Base-by-base conservation (phyloP, 2,888 invertebrate genomes). In the Nomada ferruginata region DNA sequence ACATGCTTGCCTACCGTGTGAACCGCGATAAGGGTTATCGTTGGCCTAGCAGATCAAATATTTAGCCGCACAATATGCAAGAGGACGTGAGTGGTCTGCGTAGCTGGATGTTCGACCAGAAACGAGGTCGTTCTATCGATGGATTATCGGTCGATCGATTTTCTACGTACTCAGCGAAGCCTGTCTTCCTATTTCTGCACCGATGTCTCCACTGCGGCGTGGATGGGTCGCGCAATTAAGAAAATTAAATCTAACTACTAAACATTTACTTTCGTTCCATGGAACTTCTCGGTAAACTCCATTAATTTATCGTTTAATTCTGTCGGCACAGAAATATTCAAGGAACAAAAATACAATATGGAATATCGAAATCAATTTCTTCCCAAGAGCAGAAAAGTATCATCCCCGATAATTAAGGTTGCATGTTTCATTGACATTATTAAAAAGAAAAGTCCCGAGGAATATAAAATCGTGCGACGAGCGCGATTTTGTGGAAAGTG, bases 21-120 rank as follows among this genome's bases (percentile, higher is more conserved):
- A 80, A 84, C 65, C 57, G 57, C 20, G 85, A 88, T 87, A 89
- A 86, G 76, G 64, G 70, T 77, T 87, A 88, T 89, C 87, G 57
- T 52, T 73, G 44, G 55, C 70, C 68, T 73, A 65, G 76, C 77
- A 85, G 83, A 85, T 89, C 87, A 83, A 89, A 89, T 89, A 88
- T 89, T 89, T 85, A 86, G 83, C 83, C 52, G 9, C 82, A 63
- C 55, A 75, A 70, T 73, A 65, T 65, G 59, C 47, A 29, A 2
- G 26, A 13, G 9, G 15, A 52, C 66, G 60, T 42, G 69, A 60
- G 60, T 55, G 20, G 55, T n/a, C 59, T 52, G 70, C 15, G 61
- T 20, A 72, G 55, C 77, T 65, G 65, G 60, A 70, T 47, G 68
- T 84, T 83, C 77, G 75, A 44, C 79, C 66, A 72, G 78, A 70